Percentiles rank a stretch among this genome's conserved stretches.
Evolutionary conservation across 2,888 invertebrate species (phyloP).

Genomic region (Torymus auratus): DNA sequence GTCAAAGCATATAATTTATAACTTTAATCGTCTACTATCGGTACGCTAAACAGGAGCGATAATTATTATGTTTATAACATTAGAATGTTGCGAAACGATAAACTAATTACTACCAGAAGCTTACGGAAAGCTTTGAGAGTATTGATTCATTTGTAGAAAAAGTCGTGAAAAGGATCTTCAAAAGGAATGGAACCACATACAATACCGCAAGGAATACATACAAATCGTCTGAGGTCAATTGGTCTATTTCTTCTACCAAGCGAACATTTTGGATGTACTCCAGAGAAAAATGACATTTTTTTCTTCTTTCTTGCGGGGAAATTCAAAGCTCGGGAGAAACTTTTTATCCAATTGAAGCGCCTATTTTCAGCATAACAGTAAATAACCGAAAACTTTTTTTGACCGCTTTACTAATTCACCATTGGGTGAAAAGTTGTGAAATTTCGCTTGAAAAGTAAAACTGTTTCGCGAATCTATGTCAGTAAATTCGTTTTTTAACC

Average conservation of each 20-base stretch:
- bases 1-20: too few relatives aligned
- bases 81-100: too few relatives aligned
- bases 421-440: slow-evolving; percentile 35
- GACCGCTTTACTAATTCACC: slow-evolving; percentile 13
- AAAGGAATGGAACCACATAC: too few relatives aligned
- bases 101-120: too few relatives aligned
- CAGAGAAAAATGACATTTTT: slow-evolving; percentile 38
- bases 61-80: too few relatives aligned
- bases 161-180: too few relatives aligned
- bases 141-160: too few relatives aligned
- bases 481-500: slow-evolving; percentile 21
- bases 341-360: slow-evolving; percentile 40
- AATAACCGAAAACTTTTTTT: slow-evolving; percentile 28
- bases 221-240: slow-evolving; percentile 36
- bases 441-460: slow-evolving; percentile 27
- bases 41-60: too few relatives aligned
- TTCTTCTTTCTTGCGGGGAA: slow-evolving; percentile 3
- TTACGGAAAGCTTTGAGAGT: too few relatives aligned
- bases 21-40: too few relatives aligned
- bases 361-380: slow-evolving; percentile 41
- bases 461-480: slow-evolving; percentile 4
- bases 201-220: too few relatives aligned
- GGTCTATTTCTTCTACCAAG: slow-evolving; percentile 37
- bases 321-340: slow-evolving; percentile 27
- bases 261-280: slow-evolving; percentile 49